Percentiles rank a stretch among this genome's conserved stretches.
Conservation (phyloP, 2,888 invertebrate species). For the Habrosyne pyritoides region DNA sequence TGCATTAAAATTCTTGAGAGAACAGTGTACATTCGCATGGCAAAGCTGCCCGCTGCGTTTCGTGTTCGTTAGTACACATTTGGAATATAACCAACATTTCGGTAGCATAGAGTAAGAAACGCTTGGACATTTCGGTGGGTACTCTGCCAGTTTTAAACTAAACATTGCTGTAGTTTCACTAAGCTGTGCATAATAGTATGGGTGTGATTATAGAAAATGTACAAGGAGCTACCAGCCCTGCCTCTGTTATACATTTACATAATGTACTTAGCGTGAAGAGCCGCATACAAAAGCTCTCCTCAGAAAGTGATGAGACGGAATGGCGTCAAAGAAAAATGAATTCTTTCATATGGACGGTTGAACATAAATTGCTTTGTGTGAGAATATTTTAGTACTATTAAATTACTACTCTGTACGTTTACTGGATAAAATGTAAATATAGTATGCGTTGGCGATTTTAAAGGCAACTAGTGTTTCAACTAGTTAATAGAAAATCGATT, state of each 20-base stretch:
- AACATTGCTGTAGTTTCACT: conserved; percentile 18
- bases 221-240: conserved; percentile 61
- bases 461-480: conserved; percentile 37
- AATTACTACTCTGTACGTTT: conserved; percentile 58
- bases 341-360: conserved; percentile 47
- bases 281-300: conserved; percentile 68
- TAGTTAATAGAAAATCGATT: conserved; percentile 21
- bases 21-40: conserved; percentile 17
- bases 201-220: conserved; percentile 63
- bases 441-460: conserved; percentile 44
- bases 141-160: conserved; percentile 20
- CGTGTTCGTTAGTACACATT: conserved; percentile 17
- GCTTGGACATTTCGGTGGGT: conserved; percentile 9
- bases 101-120: conserved; percentile 29
- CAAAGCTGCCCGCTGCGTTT: conserved; percentile 19
- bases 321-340: conserved; percentile 58
- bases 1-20: conserved; percentile 18
- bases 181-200: conserved; percentile 58
- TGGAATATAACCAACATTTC: conserved; percentile 18
- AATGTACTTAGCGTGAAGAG: conserved; percentile 72
- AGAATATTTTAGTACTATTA: conserved; percentile 50
- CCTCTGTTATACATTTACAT: conserved; percentile 76
- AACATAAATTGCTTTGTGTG: conserved; percentile 44
- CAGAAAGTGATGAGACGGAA: conserved; percentile 62
- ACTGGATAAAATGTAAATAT: conserved; percentile 37